A percentile compares a stretch with the other conserved stretches of the same genome.
Evolutionary conservation across 2,797 vertebrate genomes (phyloP).

Genomic region (Sebastes nivosus): DNA sequence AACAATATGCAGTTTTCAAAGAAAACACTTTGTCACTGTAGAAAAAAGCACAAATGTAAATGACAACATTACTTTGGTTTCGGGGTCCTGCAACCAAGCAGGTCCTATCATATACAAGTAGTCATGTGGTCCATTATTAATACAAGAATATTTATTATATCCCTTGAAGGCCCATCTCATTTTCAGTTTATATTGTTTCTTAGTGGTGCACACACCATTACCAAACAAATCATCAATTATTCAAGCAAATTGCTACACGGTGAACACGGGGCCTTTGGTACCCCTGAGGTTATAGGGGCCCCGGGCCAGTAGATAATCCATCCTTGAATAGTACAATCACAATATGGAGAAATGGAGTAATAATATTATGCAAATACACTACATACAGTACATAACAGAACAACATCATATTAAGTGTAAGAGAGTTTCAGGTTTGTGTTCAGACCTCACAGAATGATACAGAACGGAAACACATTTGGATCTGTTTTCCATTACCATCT

Average conservation of each 20-base stretch:
- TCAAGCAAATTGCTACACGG: neutral
- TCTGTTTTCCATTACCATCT: conserved; percentile 9
- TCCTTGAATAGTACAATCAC: neutral
- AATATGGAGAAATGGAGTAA: neutral
- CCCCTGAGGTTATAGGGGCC: neutral
- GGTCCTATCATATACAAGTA: neutral
- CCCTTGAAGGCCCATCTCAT: neutral
- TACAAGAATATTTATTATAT: neutral
- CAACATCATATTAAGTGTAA: neutral
- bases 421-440: neutral
- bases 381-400: neutral
- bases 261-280: neutral
- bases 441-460: neutral
- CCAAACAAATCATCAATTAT: neutral
- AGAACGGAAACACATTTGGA: neutral
- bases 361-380: neutral
- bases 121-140: neutral
- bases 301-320: neutral
- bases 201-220: neutral
- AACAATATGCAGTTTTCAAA: too few species aligned
- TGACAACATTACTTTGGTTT: neutral
- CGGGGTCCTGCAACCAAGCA: neutral
- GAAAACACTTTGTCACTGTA: neutral
- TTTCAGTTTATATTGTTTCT: neutral
- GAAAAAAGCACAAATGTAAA: neutral